Evolutionary conservation across 2,113 vertebrate genomes (phyloP).

Genomic region (Emydura subglobosa): DNA sequence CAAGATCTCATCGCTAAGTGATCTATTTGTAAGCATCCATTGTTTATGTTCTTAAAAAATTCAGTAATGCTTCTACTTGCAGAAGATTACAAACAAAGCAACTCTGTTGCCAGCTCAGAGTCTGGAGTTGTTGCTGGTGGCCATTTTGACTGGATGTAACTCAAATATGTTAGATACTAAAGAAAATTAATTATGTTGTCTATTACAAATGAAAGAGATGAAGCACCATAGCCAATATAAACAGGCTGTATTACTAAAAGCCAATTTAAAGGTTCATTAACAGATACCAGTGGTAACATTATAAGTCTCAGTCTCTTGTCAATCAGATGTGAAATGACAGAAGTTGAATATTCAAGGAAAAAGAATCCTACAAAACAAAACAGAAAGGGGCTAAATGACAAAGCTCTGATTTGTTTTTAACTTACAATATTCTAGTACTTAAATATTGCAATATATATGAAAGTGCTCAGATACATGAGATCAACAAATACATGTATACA

Average conservation of each 20-base stretch:
- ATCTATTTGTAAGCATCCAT: background rate
- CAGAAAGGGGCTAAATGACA: background rate
- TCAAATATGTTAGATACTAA: slow-evolving; percentile 29
- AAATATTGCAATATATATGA: background rate
- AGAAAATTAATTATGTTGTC: slow-evolving; percentile 42
- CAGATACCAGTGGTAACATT: slow-evolving; percentile 23
- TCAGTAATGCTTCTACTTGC: background rate
- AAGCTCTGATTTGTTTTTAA: background rate
- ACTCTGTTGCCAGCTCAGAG: background rate
- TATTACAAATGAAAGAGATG: slow-evolving; percentile 35
- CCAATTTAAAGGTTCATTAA: slow-evolving; percentile 63
- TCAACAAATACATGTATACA: background rate
- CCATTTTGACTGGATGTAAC: slow-evolving; percentile 3
- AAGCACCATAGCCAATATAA: slow-evolving; percentile 24
- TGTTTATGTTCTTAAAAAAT: background rate
- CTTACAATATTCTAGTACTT: background rate
- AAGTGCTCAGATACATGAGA: background rate
- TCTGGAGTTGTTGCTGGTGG: slow-evolving; percentile 2
- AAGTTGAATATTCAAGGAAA: background rate
- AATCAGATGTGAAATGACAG: slow-evolving; percentile 13
- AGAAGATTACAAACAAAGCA: background rate
- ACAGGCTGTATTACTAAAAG: slow-evolving; percentile 14
- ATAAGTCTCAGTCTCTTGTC: slow-evolving; percentile 9
- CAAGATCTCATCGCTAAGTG: background rate
- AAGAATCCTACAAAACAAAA: background rate